Percentiles rank a stretch among this genome's conserved stretches.
Conservation (phyloP, 2,113 vertebrate genomes). For the Heterocephalus glaber region DNA sequence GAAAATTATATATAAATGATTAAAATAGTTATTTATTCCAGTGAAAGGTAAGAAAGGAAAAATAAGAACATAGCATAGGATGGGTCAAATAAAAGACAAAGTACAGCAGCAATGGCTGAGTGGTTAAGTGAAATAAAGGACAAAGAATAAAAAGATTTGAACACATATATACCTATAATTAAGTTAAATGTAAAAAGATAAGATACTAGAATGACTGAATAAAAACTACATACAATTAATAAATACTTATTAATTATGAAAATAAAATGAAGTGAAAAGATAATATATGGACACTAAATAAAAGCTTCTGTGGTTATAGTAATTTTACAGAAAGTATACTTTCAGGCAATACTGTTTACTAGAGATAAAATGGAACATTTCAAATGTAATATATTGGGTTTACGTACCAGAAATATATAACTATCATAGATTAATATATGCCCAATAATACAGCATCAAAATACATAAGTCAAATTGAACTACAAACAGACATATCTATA, state of each 20-base stretch:
- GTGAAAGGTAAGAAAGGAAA: background rate
- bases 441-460: background rate
- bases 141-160: background rate
- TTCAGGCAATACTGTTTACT: background rate
- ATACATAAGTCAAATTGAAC: background rate
- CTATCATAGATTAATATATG: background rate
- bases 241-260: background rate
- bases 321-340: background rate
- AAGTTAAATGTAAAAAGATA: slow-evolving; percentile 23
- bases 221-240: background rate
- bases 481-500: background rate
- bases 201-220: background rate
- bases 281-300: background rate
- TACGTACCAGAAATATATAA: background rate
- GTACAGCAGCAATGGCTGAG: background rate
- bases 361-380: background rate
- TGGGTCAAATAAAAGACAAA: background rate
- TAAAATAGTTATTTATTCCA: background rate
- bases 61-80: background rate
- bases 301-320: background rate
- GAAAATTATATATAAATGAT: background rate
- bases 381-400: background rate
- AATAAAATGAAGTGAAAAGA: background rate
- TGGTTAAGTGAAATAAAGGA: background rate
- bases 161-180: background rate